Base-by-base conservation (phyloP, 1,140 invertebrate species). In the Drosophila trapezifrons region DNA sequence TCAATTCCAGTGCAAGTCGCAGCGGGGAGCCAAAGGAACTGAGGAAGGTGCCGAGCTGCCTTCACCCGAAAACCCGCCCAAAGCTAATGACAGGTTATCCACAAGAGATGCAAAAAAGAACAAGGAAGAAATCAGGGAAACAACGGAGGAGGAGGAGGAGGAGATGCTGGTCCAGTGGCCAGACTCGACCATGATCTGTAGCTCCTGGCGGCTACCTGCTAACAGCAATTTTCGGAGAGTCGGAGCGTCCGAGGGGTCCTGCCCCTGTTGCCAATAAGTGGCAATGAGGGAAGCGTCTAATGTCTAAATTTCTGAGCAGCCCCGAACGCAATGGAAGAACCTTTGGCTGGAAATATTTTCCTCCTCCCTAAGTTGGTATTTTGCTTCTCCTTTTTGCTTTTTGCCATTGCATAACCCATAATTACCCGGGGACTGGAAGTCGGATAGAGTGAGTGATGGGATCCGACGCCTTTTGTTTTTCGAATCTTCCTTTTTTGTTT, bases 71-170 rank as follows among this genome's bases (percentile, higher is more conserved):
- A 71, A 58, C 42, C 65, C 52, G 69, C 69, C 69, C 69, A 71
- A 35, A 76, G 84, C 76, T 87, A 87, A 87, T 87, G 84, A 87
- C 83, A 87, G 83, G 83, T 87, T 87, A 87, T 79, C 67, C 76
- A 37, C 79, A 79, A 67, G 74, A 89, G 76, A 89, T 83, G 83
- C 83, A 80, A 89, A 63, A 71, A 51, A 43, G 17, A 42, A 38
- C 49, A 37, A 15, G 29, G 49, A 20, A 20, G 18, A 18, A 32
- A 17, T 15, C n/a, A n/a, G 29, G 15, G 15, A 20, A 40, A 46
- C 18, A 40, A 8, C 25, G 40, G 22, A 20, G 29, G 7, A 6
- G 32, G 15, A 60, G 45, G 37, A 29, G 40, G 5, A n/a, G 35
- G 27, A 25, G 42, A 45, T 37, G 64, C 49, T 69, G 62, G 51